Base-by-base conservation (phyloP, 1,140 invertebrate species). In the Pygmarrhopalites habei region DNA sequence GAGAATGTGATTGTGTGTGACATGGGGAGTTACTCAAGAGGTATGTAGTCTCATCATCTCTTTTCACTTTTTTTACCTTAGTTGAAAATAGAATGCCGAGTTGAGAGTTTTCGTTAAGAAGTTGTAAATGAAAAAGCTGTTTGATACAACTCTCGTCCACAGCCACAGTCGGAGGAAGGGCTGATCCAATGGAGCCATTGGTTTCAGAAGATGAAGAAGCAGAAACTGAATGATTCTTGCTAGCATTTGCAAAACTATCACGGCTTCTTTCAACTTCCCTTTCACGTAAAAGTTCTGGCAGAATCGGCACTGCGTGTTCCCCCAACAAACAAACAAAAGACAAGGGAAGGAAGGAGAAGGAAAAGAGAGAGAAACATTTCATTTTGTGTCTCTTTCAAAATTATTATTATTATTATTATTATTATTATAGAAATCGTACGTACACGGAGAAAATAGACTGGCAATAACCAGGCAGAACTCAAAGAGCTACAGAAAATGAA, bases 221-320 rank as follows among this genome's bases (percentile, higher is more conserved):
- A n/a, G 7, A 10, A 15, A 35, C 32, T 35, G 32, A 35, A 35
- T 35, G 32, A 35, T 35, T 35, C 15, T 15, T 35, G 5, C 32
- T 35, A 7, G 32, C 32, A 35, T 35, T 35, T 35, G 32, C 32
- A 35, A 35, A 35, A 35, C 32, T 35, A 35, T 46, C 44, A 46
- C 21, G 44, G 19, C 21, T 46, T n/a, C n/a, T 26, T 29, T 52
- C 23, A 23, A 52, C 25, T 52, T 25, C 68, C 39, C 65, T 67
- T 26, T 80, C 79, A 77, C 83, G 81, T 41, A 92, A 78, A 74
- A 87, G 88, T 75, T 91, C 88, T 12, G 90, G 89, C 71, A 92
- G 82, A 68, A 92, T 90, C 32, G 89, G 89, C 44, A 92, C 89
- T 92, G 77, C 23, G 23, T 84, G 84, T 79, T 89, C 86, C 87